Evolutionary conservation across 2,113 vertebrate species (phyloP).

Genomic region (Leptodactylus fuscus): DNA sequence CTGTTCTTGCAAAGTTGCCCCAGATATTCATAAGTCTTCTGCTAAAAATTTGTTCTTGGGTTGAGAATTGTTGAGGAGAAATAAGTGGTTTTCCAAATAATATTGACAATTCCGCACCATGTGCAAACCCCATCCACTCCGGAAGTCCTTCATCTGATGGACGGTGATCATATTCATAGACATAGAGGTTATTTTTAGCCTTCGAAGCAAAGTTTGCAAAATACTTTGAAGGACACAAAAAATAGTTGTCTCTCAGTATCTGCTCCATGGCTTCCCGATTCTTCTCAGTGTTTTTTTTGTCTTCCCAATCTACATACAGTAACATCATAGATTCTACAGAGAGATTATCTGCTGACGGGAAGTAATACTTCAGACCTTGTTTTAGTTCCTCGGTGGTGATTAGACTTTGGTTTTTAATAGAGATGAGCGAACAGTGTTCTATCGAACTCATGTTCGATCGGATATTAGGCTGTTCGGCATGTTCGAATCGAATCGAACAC

Average conservation of each 20-base stretch:
- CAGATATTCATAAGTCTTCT: slow-evolving; percentile 76
- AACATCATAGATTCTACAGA: slow-evolving; percentile 61
- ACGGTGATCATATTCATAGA: slow-evolving; percentile 74
- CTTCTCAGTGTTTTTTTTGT: slow-evolving; percentile 64
- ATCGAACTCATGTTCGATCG: too few species aligned
- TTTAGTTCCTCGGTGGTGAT: slow-evolving; percentile 71
- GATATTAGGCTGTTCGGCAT: too few species aligned
- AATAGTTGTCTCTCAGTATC: slow-evolving; percentile 66
- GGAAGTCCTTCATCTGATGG: slow-evolving; percentile 75
- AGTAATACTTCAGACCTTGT: slow-evolving; percentile 49
- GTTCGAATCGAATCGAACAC: too few species aligned
- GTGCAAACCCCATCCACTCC: slow-evolving; percentile 77
- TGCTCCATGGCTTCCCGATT: slow-evolving; percentile 70
- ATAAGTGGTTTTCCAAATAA: slow-evolving; percentile 75
- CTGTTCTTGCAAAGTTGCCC: slow-evolving; percentile 75
- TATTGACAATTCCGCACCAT: slow-evolving; percentile 77
- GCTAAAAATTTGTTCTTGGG: slow-evolving; percentile 72
- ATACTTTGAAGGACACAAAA: slow-evolving; percentile 71
- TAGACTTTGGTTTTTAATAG: slow-evolving; percentile 68
- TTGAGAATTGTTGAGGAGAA: slow-evolving; percentile 65
- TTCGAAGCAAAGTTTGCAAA: slow-evolving; percentile 67
- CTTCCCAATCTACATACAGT: slow-evolving; percentile 74
- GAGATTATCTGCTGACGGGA: slow-evolving; percentile 59
- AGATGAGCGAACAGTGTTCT: too few species aligned
- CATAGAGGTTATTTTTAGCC: slow-evolving; percentile 64